Evolutionary conservation across 1,140 invertebrate species (phyloP).

Genomic region (Drosophila watanabei): DNA sequence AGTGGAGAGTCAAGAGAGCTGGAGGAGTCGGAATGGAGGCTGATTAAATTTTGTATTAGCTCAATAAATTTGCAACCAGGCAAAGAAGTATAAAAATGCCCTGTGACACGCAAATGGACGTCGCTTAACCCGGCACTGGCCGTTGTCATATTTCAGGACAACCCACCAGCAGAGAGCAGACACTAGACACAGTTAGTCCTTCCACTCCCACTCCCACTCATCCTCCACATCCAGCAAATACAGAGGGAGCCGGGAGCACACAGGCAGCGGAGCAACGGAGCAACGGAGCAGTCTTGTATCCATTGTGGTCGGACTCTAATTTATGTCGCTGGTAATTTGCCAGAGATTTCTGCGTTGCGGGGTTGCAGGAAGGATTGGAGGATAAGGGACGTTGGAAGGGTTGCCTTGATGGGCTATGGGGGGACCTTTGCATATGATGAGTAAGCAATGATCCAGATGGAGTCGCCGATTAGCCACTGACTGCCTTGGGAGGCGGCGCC

Average conservation of each 20-base stretch:
- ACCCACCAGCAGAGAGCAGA: background rate
- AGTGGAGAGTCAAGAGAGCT: background rate
- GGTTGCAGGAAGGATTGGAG: background rate
- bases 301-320: conserved; percentile 56
- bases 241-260: background rate
- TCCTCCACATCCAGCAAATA: background rate
- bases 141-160: conserved; percentile 64
- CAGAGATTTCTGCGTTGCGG: conserved; percentile 33
- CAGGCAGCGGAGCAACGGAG: background rate
- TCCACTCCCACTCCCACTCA: background rate
- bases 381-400: background rate
- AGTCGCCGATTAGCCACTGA: conserved; percentile 5
- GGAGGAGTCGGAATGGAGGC: conserved; percentile 28
- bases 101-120: conserved; percentile 76
- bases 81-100: conserved; percentile 54
- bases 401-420: background rate
- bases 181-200: background rate
- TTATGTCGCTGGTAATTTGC: conserved; percentile 76
- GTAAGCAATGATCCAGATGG: conserved; percentile 39
- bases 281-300: conserved; percentile 13
- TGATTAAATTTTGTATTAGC: conserved; percentile 83
- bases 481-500: background rate
- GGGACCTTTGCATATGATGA: conserved; percentile 46
- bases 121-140: conserved; percentile 61
- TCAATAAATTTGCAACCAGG: conserved; percentile 71